Evolutionary conservation across 1,140 invertebrate species (phyloP), one percentile per base, ranked within the genome.

Genomic region (Oncopeltus fasciatus): DNA sequence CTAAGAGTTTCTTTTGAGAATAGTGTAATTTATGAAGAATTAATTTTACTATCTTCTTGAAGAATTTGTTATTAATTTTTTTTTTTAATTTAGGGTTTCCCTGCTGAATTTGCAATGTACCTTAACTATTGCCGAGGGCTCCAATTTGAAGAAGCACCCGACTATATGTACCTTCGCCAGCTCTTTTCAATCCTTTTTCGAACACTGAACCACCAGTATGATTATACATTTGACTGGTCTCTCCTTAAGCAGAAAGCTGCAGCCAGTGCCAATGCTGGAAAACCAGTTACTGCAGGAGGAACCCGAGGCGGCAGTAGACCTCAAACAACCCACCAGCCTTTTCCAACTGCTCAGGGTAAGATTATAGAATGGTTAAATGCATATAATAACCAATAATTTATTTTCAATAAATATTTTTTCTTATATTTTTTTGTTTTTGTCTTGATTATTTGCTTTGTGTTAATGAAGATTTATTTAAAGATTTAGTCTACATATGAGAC

Each of bases 221-320:
- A 99, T 77, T 99, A 98, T 78, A 94, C 91, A 66, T 99, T 98
- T 78, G 96, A 99, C 76, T 99, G 97, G 97, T 99, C 95, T 65
- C 90, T 98, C 87, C 78, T 99, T 70, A 96, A 98, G 74, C 94
- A 97, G 74, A 95, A 92, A 67, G 75, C 74, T 18, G 75, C 76
- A 16, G 57, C 49, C 24, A 64, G 68, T 56, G 61, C 57, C 4
- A 57, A 59, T 24, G 44, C 61, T 14, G 64, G 64, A 12, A 12
- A 44, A 44, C n/a, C 9, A 21, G 47, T 16, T 20, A 21, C n/a
- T 4, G 47, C n/a, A 2, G 47, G 47, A 12, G 47, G n/a, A 24
- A 9, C n/a, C 2, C n/a, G 47, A 20, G 47, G 47, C n/a, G 24
- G 11, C 21, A n/a, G 21, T 21, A 16, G n/a, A 2, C 47, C 18